A percentile compares a stretch with the other conserved stretches of the same genome.
These are phyloP conservation scores for Zapus hudsonius DNA, from an alignment of 2,113 vertebrate species.

Conservation along the genomic window DNA sequence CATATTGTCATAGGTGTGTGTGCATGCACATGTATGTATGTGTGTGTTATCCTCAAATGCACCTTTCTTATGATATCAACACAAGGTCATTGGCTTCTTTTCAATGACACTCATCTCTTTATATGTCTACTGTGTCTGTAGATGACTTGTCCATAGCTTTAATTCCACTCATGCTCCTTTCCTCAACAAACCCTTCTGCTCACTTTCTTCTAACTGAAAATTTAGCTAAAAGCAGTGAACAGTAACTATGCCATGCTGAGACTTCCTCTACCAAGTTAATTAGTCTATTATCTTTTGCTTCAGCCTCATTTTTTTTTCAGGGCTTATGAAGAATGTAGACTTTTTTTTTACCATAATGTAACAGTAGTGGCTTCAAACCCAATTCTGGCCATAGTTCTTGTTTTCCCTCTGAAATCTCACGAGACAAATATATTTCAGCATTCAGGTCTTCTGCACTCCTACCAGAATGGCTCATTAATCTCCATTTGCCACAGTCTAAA, in stretches of 20 bases:
- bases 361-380: background rate
- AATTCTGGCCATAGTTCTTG: background rate
- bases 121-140: background rate
- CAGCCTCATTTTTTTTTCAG: background rate
- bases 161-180: background rate
- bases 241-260: background rate
- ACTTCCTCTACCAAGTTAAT: background rate
- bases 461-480: too few relatives aligned
- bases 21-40: too few relatives aligned
- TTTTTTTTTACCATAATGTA: background rate
- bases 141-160: background rate
- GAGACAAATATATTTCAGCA: background rate
- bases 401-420: background rate
- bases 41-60: too few relatives aligned
- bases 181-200: background rate
- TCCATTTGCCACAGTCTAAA: background rate
- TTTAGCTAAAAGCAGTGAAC: background rate
- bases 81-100: background rate
- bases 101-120: too few relatives aligned
- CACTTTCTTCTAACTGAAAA: background rate
- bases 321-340: background rate
- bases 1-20: too few relatives aligned
- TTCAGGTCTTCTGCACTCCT: background rate
- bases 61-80: background rate
- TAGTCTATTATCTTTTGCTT: background rate